Conservation (phyloP, 1,140 invertebrate species). For the Magallana gigas region DNA sequence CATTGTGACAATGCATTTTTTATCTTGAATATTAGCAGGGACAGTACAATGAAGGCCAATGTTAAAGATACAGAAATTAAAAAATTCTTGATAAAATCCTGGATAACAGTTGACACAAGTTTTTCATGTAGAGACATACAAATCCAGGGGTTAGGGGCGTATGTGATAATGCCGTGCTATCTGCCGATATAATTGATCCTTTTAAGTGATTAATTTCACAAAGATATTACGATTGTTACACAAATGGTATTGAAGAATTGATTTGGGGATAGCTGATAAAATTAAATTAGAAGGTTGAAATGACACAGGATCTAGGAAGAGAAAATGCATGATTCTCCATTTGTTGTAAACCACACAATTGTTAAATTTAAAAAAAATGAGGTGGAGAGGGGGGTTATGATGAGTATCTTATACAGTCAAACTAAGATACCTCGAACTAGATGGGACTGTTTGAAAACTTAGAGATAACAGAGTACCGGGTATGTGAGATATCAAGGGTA, state of each 20-base stretch:
- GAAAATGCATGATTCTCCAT: neutral
- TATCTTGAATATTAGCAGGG: too few relatives aligned
- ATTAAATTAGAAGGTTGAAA: constrained; percentile 23
- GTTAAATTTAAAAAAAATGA: too few relatives aligned
- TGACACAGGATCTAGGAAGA: neutral
- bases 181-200: constrained; percentile 24
- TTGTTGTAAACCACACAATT: too few relatives aligned
- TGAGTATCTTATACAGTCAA: too few relatives aligned
- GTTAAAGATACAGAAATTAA: neutral
- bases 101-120: constrained; percentile 5
- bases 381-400: too few relatives aligned
- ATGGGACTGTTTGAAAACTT: too few relatives aligned
- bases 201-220: constrained; percentile 8
- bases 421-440: too few relatives aligned
- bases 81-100: neutral
- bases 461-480: too few relatives aligned
- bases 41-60: too few relatives aligned
- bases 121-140: constrained; percentile 10
- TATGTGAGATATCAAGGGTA: too few relatives aligned
- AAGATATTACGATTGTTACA: constrained; percentile 18
- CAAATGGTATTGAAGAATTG: neutral
- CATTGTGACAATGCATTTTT: too few relatives aligned
- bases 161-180: neutral
- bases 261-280: constrained; percentile 20
- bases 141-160: neutral